A percentile compares a stretch with the other conserved stretches of the same genome.
phyloP scores from a whole-genome alignment of 2,888 invertebrate species.

The Oegoconia quadripuncta region DNA sequence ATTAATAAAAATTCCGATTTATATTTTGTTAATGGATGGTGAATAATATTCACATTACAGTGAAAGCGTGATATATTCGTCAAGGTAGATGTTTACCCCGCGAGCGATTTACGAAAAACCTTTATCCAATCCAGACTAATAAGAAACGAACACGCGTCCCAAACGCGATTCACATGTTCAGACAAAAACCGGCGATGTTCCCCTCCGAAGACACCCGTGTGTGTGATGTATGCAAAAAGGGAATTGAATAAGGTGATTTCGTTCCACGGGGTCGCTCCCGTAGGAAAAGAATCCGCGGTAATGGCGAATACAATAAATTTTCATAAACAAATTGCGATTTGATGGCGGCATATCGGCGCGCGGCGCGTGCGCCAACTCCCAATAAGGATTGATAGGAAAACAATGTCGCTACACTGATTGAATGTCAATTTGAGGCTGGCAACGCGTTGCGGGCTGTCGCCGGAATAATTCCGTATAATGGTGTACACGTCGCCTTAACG shows the following conservation, averaged over 20 bases:
- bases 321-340: conserved; percentile 80
- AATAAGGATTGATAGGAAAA: conserved; percentile 78
- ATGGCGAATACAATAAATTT: conserved; percentile 80
- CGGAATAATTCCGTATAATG: conserved; percentile 61
- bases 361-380: conserved; percentile 61
- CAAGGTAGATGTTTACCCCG: conserved; percentile 22
- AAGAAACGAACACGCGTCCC: conserved; percentile 70
- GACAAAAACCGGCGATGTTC: conserved; percentile 65
- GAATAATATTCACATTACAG: neutral
- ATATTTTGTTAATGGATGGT: neutral
- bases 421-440: conserved; percentile 67
- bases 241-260: conserved; percentile 80
- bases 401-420: conserved; percentile 76
- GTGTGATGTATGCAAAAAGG: conserved; percentile 78
- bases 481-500: conserved; percentile 65
- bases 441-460: conserved; percentile 40
- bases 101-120: conserved; percentile 63
- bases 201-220: conserved; percentile 61
- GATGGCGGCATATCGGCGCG: conserved; percentile 68
- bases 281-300: conserved; percentile 76
- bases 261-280: conserved; percentile 72
- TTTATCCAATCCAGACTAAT: conserved; percentile 72
- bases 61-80: neutral
- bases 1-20: neutral
- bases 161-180: conserved; percentile 77